phyloP scores from a whole-genome alignment of 2,113 vertebrate species.

The Narcine bancroftii region DNA sequence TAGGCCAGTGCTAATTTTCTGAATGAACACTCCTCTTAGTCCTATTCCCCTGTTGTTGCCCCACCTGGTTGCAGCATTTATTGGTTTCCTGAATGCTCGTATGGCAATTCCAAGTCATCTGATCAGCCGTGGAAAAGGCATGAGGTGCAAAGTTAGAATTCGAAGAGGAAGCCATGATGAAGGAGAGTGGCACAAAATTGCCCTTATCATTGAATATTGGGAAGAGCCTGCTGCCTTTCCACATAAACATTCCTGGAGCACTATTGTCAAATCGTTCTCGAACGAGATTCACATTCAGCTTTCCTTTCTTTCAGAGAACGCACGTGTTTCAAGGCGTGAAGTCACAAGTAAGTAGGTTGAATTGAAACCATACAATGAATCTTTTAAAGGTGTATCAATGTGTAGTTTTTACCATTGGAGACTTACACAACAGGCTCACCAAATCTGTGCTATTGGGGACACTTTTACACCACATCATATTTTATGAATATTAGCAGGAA shows the following conservation, averaged over 20 bases:
- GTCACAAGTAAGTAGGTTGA: slow-evolving; percentile 19
- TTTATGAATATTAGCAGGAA: background rate
- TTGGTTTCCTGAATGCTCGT: background rate
- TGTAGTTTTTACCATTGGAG: background rate
- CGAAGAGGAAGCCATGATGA: background rate
- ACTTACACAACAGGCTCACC: background rate
- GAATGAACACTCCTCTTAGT: background rate
- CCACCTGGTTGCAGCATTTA: background rate
- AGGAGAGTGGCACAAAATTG: background rate
- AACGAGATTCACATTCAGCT: background rate
- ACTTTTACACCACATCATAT: no score
- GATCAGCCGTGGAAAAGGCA: background rate
- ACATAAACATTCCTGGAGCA: background rate
- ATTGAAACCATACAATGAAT: background rate
- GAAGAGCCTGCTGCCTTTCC: background rate
- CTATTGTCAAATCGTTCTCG: background rate
- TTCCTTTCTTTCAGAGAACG: background rate
- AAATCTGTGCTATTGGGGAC: no score
- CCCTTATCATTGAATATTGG: background rate
- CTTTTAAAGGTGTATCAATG: background rate
- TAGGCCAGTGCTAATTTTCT: background rate
- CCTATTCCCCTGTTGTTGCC: background rate
- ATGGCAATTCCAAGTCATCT: background rate
- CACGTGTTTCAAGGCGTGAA: slow-evolving; percentile 10
- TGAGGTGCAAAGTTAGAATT: background rate